Evolutionary conservation across 2,888 invertebrate species (phyloP).

Genomic region (Aspidiotus destructor): DNA sequence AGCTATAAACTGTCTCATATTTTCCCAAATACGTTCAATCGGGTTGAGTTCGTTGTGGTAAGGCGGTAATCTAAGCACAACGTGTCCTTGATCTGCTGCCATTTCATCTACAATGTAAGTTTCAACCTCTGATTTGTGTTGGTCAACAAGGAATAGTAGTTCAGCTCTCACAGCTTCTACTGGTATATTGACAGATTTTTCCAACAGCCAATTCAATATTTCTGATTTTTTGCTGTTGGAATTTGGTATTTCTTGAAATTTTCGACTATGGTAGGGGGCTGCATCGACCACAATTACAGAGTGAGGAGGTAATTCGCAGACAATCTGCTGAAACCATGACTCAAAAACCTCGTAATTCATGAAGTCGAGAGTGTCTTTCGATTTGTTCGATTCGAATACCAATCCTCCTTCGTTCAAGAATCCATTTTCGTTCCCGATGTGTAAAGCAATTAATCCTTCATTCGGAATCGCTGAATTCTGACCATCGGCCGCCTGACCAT

Average conservation of each 20-base stretch:
- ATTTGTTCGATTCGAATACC: neutral
- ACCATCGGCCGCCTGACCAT: conserved; percentile 1
- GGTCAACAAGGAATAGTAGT: neutral
- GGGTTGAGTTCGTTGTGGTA: conserved; percentile 2
- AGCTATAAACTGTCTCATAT: neutral
- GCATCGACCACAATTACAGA: conserved; percentile 4
- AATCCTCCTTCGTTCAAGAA: neutral
- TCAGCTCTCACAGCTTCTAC: neutral
- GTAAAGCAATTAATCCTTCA: neutral
- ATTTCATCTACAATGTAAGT: neutral
- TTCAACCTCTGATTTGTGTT: neutral
- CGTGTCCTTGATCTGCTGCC: neutral
- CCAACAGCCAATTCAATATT: neutral
- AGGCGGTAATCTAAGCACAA: conserved; percentile 1
- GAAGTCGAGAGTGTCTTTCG: conserved; percentile 20
- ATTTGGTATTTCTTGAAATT: neutral
- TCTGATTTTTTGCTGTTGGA: neutral
- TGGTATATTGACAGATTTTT: neutral
- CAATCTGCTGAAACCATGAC: conserved; percentile 25
- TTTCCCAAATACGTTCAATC: conserved; percentile 4
- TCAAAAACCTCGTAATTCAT: conserved; percentile 24
- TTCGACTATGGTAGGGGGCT: neutral
- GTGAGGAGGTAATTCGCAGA: neutral
- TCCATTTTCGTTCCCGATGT: conserved; percentile 7
- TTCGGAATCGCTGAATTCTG: neutral